Percentiles rank a stretch among this genome's conserved stretches.
Conservation (phyloP, 2,888 invertebrate species). For the Sphecodes monilicornis region DNA sequence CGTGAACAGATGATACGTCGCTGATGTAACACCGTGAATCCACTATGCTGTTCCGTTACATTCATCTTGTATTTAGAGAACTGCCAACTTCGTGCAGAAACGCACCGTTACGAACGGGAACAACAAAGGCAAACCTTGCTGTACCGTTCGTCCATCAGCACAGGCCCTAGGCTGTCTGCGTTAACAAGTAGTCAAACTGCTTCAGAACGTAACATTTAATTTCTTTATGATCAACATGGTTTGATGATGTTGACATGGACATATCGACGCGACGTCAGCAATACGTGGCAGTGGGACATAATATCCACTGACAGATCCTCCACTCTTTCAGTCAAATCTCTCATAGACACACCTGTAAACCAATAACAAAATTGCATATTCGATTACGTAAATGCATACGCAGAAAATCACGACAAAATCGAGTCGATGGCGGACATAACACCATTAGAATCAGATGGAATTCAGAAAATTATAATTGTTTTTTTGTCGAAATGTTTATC, state of each 20-base stretch:
- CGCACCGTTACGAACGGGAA: background rate
- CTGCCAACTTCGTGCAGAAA: background rate
- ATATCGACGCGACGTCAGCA: background rate
- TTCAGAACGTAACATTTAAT: background rate
- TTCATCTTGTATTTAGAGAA: slow-evolving; percentile 7
- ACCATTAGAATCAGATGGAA: background rate
- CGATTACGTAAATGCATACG: background rate
- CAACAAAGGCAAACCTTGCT: background rate
- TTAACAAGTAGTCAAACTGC: background rate
- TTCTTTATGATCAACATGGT: background rate
- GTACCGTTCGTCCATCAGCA: background rate
- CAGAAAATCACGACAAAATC: too few species aligned
- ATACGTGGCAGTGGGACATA: too few species aligned
- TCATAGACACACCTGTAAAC: too few species aligned
- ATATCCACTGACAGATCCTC: background rate
- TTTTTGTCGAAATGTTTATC: background rate
- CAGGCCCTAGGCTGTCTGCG: background rate
- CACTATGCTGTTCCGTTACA: slow-evolving; percentile 3
- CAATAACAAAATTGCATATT: too few species aligned
- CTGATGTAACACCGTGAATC: slow-evolving; percentile 8
- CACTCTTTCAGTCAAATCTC: too few species aligned
- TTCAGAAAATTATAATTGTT: background rate
- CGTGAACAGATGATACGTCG: slow-evolving; percentile 24
- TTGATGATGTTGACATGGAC: background rate
- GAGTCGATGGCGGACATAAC: too few species aligned